Evolutionary conservation across 1,140 invertebrate species (phyloP).

Genomic region (Alviniconcha marisindica): DNA sequence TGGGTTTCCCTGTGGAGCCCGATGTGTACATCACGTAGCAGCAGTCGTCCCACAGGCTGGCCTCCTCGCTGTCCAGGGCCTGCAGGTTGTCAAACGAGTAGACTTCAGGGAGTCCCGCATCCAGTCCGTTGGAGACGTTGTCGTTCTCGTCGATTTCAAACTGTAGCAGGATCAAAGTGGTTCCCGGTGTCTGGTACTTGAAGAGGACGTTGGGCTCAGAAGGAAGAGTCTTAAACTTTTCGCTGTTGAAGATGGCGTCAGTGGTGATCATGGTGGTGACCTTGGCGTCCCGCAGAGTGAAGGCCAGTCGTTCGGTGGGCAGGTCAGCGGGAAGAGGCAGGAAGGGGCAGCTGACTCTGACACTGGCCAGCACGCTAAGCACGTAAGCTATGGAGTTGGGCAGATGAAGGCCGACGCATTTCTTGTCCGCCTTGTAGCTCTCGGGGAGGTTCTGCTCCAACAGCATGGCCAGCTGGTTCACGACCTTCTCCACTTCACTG

Average conservation of each 20-base stretch:
- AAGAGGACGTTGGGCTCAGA: conserved; percentile 21
- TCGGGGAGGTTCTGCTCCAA: conserved; percentile 22
- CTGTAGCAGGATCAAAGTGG: conserved; percentile 36
- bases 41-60: conserved; percentile 42
- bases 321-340: conserved; percentile 57
- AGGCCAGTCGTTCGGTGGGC: conserved; percentile 50
- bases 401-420: conserved; percentile 50
- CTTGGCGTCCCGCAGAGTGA: conserved; percentile 53
- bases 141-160: conserved; percentile 29
- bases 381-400: conserved; percentile 59
- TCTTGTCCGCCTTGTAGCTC: conserved; percentile 3
- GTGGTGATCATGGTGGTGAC: conserved; percentile 49
- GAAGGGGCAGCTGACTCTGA: conserved; percentile 47
- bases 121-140: not conserved
- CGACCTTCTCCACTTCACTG: not conserved
- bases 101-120: not conserved
- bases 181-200: conserved; percentile 28
- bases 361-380: conserved; percentile 47
- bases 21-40: conserved; percentile 63
- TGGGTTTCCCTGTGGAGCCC: conserved; percentile 61
- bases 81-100: not conserved
- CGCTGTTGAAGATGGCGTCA: conserved; percentile 29
- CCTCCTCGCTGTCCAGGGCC: not conserved
- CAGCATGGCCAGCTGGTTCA: conserved; percentile 38
- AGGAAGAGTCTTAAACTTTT: conserved; percentile 37